Percentiles rank a stretch among this genome's conserved stretches.
These are phyloP conservation scores for Heliconius congener DNA, from an alignment of 1,140 invertebrate genomes.

Conservation along the genomic window DNA sequence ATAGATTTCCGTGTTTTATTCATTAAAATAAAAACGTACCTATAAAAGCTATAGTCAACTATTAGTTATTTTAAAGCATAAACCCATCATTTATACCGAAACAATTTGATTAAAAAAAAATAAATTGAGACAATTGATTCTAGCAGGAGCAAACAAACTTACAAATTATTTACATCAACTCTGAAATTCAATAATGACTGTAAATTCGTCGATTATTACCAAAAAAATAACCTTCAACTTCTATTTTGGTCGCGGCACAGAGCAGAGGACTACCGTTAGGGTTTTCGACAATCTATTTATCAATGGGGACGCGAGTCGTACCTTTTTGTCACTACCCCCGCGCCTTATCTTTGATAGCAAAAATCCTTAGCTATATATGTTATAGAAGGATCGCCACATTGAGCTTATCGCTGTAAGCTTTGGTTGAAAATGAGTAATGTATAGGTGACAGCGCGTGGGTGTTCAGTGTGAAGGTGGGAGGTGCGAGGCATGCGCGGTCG, in stretches of 20 bases:
- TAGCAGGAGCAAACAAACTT: background rate
- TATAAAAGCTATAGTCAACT: no score
- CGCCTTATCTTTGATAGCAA: slow-evolving; percentile 3
- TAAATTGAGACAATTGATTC: background rate
- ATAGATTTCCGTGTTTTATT: no score
- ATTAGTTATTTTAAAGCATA: no score
- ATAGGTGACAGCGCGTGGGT: slow-evolving; percentile 20
- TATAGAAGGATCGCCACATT: background rate
- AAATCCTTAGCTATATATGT: background rate
- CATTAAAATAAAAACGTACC: no score
- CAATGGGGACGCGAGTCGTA: slow-evolving; percentile 60
- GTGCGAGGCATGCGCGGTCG: slow-evolving; percentile 55
- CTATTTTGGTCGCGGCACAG: slow-evolving; percentile 42
- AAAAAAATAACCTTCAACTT: slow-evolving; percentile 9
- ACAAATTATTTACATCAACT: background rate
- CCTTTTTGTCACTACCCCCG: slow-evolving; percentile 37
- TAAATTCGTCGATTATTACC: background rate
- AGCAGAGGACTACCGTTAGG: slow-evolving; percentile 29
- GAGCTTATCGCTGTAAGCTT: background rate
- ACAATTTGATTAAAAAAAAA: no score
- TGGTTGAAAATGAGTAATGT: slow-evolving; percentile 34
- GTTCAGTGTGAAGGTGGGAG: slow-evolving; percentile 39
- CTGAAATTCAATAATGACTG: background rate
- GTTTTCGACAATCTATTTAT: slow-evolving; percentile 66
- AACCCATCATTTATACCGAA: no score